Percentiles rank a stretch among this genome's conserved stretches.
Conservation (phyloP, 2,888 invertebrate species). For the Trilocha varians region DNA sequence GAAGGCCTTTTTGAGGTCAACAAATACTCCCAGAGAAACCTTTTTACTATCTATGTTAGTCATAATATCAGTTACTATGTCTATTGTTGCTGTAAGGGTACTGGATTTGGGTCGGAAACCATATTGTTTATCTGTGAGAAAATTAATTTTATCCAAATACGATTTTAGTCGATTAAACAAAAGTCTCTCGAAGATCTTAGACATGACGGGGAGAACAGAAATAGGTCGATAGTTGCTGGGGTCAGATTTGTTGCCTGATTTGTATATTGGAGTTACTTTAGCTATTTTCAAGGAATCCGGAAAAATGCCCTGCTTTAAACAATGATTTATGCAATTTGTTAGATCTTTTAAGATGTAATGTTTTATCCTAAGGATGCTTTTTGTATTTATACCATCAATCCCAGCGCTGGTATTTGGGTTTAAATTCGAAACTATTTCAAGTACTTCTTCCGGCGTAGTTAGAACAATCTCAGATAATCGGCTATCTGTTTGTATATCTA, state of each 20-base stretch:
- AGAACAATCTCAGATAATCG: too few relatives aligned
- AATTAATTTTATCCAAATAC: too few relatives aligned
- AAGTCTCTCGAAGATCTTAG: background rate
- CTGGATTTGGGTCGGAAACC: conserved; percentile 9
- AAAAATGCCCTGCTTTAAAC: conserved; percentile 8
- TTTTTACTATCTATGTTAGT: conserved; percentile 6
- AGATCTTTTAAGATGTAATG: too few relatives aligned
- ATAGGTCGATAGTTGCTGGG: conserved; percentile 14
- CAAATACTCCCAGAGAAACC: conserved; percentile 5
- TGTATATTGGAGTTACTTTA: conserved; percentile 14
- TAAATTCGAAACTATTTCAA: too few relatives aligned
- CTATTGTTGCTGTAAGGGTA: conserved; percentile 8
- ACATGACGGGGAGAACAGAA: conserved; percentile 11
- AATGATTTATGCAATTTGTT: conserved; percentile 8
- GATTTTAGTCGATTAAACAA: too few relatives aligned
- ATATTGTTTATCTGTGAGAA: conserved; percentile 5
- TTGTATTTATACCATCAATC: too few relatives aligned
- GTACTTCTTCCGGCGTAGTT: too few relatives aligned
- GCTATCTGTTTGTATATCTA: too few relatives aligned
- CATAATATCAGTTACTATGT: conserved; percentile 7
- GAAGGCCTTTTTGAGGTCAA: conserved; percentile 8
- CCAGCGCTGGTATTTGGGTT: too few relatives aligned
- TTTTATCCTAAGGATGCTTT: too few relatives aligned
- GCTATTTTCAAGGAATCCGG: conserved; percentile 13
- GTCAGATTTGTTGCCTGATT: conserved; percentile 11